Evolutionary conservation across 2,888 invertebrate species (phyloP).

Genomic region (Vandiemenella viatica): DNA sequence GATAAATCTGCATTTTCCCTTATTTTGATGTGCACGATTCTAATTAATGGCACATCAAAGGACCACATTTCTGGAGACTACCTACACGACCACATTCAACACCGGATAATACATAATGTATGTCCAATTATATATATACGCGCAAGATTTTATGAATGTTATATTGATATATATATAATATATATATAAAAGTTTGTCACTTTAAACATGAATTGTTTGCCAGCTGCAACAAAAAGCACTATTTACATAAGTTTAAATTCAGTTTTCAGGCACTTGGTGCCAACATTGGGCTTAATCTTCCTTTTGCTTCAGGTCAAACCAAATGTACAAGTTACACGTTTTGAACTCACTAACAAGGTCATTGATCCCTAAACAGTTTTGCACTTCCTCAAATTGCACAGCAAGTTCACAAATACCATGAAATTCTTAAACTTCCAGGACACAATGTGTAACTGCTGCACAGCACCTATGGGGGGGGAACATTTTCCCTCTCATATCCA

Average conservation of each 20-base stretch:
- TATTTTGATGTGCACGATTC: too few relatives aligned
- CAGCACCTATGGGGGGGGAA: too few relatives aligned
- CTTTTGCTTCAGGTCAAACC: constrained; percentile 7
- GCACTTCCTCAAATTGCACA: too few relatives aligned
- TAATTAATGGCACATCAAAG: neutral
- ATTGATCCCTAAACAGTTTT: too few relatives aligned
- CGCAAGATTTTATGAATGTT: too few relatives aligned
- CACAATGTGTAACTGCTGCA: too few relatives aligned
- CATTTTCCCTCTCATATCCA: too few relatives aligned
- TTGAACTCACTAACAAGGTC: too few relatives aligned
- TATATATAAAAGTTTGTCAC: constrained; percentile 9
- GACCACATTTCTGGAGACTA: neutral
- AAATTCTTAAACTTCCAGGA: too few relatives aligned
- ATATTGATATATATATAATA: constrained; percentile 9
- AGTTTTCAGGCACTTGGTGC: constrained; percentile 17
- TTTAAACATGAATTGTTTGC: neutral
- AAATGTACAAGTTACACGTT: constrained; percentile 8
- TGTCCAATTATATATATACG: too few relatives aligned
- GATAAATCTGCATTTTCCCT: too few relatives aligned
- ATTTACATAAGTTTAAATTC: constrained; percentile 9
- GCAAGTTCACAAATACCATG: too few relatives aligned
- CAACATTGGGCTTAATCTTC: constrained; percentile 11
- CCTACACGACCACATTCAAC: neutral
- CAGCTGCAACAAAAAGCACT: constrained; percentile 4
- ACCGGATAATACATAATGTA: neutral